These are phyloP conservation scores for Sphinx pinastri DNA, from an alignment of 2,888 invertebrate genomes.

Conservation along the genomic window DNA sequence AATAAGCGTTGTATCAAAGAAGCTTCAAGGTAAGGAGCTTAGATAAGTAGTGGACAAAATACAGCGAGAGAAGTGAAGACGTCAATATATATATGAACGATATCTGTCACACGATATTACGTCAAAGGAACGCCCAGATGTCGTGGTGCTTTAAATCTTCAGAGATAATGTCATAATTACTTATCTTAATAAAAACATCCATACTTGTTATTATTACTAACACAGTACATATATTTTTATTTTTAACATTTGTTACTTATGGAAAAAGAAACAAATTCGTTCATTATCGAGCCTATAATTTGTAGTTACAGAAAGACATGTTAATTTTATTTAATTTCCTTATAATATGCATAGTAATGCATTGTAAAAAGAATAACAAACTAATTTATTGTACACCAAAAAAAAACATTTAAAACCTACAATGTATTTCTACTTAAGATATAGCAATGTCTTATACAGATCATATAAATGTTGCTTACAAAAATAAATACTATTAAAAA, in stretches of 20 bases:
- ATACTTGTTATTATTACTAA: slow-evolving; percentile 12
- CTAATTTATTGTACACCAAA: no score
- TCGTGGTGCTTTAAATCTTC: slow-evolving; percentile 74
- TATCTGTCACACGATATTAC: slow-evolving; percentile 78
- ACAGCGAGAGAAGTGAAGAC: slow-evolving; percentile 67
- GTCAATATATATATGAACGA: slow-evolving; percentile 79
- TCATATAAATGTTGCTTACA: no score
- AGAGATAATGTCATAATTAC: slow-evolving; percentile 70
- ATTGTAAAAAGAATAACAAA: no score
- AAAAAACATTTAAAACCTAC: no score
- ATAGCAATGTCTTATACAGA: no score
- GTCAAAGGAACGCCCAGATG: slow-evolving; percentile 82
- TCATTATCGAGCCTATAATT: no score
- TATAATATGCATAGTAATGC: no score
- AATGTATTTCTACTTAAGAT: no score
- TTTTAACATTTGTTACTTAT: neutral
- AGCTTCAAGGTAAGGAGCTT: slow-evolving; percentile 80
- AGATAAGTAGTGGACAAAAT: slow-evolving; percentile 80
- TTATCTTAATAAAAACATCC: slow-evolving; percentile 31
- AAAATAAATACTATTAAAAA: no score
- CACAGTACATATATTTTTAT: neutral
- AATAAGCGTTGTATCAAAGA: slow-evolving; percentile 62
- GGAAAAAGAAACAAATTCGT: no score
- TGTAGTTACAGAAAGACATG: no score
- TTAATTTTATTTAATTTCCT: no score